Percentiles rank a stretch among this genome's conserved stretches.
phyloP scores from a whole-genome alignment of 2,888 invertebrate species.

The Acleris sparsana region DNA sequence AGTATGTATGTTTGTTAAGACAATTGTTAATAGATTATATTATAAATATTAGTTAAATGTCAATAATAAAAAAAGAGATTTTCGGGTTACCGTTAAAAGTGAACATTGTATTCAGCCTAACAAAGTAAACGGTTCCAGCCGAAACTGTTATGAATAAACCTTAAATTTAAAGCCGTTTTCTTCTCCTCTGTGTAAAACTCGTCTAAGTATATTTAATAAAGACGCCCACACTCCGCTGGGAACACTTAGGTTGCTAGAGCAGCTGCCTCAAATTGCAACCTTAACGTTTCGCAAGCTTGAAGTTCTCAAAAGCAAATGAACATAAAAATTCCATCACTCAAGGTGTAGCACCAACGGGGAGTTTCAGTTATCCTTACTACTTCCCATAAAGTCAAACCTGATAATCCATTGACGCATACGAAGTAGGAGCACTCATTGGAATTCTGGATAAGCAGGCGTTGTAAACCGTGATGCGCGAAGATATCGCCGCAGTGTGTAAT shows the following conservation, averaged over 20 bases:
- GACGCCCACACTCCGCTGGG: conserved; percentile 15
- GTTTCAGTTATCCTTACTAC: conserved; percentile 15
- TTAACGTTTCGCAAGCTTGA: conserved; percentile 25
- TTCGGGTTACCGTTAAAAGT: no score
- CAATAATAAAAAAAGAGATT: no score
- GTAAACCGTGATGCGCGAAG: conserved; percentile 24
- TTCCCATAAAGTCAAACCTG: conserved; percentile 5
- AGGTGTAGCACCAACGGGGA: conserved; percentile 32
- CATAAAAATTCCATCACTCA: conserved; percentile 43
- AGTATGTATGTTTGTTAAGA: no score
- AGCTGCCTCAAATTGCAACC: conserved; percentile 35
- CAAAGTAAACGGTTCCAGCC: conserved; percentile 9
- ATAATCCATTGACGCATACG: conserved; percentile 28
- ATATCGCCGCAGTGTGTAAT: conserved; percentile 11
- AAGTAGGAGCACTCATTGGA: conserved; percentile 23
- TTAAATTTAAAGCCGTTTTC: conserved; percentile 28
- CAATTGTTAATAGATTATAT: no score
- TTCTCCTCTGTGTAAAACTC: conserved; percentile 20
- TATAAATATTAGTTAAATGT: no score
- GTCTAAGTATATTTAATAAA: conserved; percentile 31
- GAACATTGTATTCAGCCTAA: neutral
- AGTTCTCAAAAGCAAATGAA: conserved; percentile 36
- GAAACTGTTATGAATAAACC: conserved; percentile 2
- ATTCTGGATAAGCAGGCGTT: conserved; percentile 27
- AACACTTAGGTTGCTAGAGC: conserved; percentile 20